Conservation (phyloP, 2,888 invertebrate genomes). For the Oscheius sp. region DNA sequence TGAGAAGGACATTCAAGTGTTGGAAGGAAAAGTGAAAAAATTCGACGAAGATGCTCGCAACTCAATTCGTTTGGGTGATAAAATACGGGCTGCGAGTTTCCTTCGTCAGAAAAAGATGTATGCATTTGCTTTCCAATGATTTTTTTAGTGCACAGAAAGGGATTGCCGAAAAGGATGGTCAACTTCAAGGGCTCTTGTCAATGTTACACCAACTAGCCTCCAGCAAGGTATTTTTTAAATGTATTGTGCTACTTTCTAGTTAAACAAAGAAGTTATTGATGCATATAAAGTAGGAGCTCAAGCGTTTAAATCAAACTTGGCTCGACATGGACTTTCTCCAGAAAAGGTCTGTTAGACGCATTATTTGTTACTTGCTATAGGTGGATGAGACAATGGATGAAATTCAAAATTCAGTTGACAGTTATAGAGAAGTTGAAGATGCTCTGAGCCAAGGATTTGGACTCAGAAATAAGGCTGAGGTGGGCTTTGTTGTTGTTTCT, state of each 20-base stretch:
- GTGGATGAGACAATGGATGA: conserved; percentile 67
- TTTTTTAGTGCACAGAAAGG: conserved; percentile 55
- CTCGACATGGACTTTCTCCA: conserved; percentile 61
- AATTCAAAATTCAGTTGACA: conserved; percentile 60
- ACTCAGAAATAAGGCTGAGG: conserved; percentile 3
- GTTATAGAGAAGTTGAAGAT: conserved; percentile 64
- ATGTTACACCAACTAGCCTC: conserved; percentile 64
- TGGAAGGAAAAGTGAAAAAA: conserved; percentile 58
- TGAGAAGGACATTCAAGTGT: conserved; percentile 58
- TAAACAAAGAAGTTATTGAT: conserved; percentile 64
- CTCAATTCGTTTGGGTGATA: conserved; percentile 55
- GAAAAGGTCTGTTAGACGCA: conserved; percentile 50
- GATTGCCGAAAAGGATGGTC: conserved; percentile 62
- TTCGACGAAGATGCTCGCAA: conserved; percentile 55
- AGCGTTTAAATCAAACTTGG: conserved; percentile 64
- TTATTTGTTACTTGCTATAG: conserved; percentile 35
- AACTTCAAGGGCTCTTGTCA: conserved; percentile 57
- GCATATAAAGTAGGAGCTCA: conserved; percentile 61
- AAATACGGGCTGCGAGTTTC: conserved; percentile 50
- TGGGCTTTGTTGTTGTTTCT: not conserved
- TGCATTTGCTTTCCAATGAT: not conserved
- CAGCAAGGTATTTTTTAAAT: conserved; percentile 43
- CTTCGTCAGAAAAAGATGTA: conserved; percentile 56
- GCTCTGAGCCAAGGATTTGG: conserved; percentile 45
- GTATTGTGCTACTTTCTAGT: conserved; percentile 26